phyloP scores from a whole-genome alignment of 2,888 invertebrate species.

The Pherbina coryleti region DNA sequence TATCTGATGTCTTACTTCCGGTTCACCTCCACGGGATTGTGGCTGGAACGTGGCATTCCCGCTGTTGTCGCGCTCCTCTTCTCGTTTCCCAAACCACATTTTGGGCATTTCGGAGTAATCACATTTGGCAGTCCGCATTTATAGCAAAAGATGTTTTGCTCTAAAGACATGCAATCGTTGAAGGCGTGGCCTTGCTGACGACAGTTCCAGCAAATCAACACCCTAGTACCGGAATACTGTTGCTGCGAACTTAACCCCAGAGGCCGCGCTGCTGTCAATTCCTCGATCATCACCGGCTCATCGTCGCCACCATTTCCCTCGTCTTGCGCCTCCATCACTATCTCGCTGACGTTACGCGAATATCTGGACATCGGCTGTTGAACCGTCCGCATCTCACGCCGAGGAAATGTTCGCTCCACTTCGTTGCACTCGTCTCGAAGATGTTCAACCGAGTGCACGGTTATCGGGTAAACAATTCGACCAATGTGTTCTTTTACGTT shows the following conservation, averaged over 20 bases:
- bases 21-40: background rate
- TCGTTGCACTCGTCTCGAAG: too few relatives aligned
- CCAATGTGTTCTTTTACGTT: background rate
- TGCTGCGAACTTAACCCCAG: too few relatives aligned
- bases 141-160: background rate
- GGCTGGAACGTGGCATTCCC: background rate
- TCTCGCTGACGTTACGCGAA: background rate
- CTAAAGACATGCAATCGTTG: background rate
- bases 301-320: background rate
- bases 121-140: background rate
- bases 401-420: too few relatives aligned
- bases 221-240: background rate
- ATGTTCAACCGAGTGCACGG: too few relatives aligned
- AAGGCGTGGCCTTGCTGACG: background rate
- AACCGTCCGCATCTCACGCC: background rate
- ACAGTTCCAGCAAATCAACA: constrained; percentile 3
- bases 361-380: background rate
- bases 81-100: background rate
- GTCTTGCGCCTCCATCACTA: background rate
- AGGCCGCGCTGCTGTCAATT: background rate
- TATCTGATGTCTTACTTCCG: background rate
- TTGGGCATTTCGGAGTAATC: constrained; percentile 15
- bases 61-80: background rate
- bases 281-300: background rate
- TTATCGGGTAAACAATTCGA: constrained; percentile 4